Percentiles rank a stretch among this genome's conserved stretches.
phyloP scores from a whole-genome alignment of 1,140 invertebrate genomes.

The Hylaeus anthracinus region DNA sequence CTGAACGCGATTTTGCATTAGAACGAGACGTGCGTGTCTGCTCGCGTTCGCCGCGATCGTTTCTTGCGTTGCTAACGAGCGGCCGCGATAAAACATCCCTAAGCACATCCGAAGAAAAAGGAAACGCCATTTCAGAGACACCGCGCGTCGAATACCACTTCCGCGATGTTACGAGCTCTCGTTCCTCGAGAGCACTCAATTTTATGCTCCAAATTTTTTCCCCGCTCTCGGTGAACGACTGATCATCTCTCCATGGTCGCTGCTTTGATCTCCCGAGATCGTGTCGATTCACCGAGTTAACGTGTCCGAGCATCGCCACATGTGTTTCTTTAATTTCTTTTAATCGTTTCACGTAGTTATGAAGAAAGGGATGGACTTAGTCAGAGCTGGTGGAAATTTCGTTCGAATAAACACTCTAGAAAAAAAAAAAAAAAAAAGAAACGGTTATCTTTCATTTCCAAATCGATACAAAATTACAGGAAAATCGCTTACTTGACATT shows the following conservation, averaged over 20 bases:
- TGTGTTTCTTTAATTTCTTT: background rate
- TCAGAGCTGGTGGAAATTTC: too few relatives aligned
- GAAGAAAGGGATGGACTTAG: too few relatives aligned
- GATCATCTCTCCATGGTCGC: background rate
- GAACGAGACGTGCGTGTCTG: slow-evolving; percentile 2
- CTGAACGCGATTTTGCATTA: background rate
- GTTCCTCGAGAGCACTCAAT: slow-evolving; percentile 23
- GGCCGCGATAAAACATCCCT: slow-evolving; percentile 40
- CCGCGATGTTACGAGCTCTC: slow-evolving; percentile 34
- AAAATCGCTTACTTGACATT: too few relatives aligned
- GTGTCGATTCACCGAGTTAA: slow-evolving; percentile 2
- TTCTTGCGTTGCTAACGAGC: slow-evolving; percentile 49
- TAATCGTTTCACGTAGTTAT: too few relatives aligned
- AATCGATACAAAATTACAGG: too few relatives aligned
- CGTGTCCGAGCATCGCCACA: background rate
- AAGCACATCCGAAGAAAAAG: slow-evolving; percentile 11
- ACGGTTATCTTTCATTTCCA: too few relatives aligned
- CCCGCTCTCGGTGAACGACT: background rate
- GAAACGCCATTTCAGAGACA: slow-evolving; percentile 6
- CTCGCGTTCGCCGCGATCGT: slow-evolving; percentile 11
- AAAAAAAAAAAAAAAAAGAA: too few relatives aligned
- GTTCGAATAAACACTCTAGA: too few relatives aligned
- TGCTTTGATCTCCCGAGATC: background rate
- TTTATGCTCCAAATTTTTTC: slow-evolving; percentile 26
- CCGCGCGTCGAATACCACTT: slow-evolving; percentile 21